Base-by-base conservation (phyloP, 2,888 invertebrate genomes). In the Tanytarsus gracilentus region DNA sequence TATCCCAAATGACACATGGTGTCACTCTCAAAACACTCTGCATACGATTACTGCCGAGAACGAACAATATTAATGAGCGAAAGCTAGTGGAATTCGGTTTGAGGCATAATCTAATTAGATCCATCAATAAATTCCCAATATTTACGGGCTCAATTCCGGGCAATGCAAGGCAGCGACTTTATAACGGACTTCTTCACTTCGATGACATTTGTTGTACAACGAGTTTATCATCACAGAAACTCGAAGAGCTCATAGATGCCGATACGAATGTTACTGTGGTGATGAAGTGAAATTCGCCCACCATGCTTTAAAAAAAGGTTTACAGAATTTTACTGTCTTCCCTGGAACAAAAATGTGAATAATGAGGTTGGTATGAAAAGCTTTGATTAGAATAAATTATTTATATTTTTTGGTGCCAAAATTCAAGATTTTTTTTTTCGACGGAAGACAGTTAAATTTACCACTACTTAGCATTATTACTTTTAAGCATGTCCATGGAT, bases 201-300 rank as follows among this genome's bases (percentile, higher is more conserved):
- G 95, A 96, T 74, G 91, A 94, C 73, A 93, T 96, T 67, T 94
- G 95, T 72, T 90, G 92, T 69, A 80, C 85, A 62, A 86, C 88
- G 8, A 84, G 85, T 14, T 77, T 89, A 44, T 84, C 85, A 61
- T 78, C 85, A 5, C 81, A 82, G 40, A 83, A 86, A 63, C 78
- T 93, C 56, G 89, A 91, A 68, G 85, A 87, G 65, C 82, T 88
- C 63, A 82, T 93, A 16, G 92, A 92, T 67, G 82, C 83, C 62
- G 92, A 93, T 74, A 82, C 88, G 26, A 87, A 86, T 73, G 82
- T 91, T 61, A 79, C 85, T 52, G 78, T 90, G 66, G 81, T 92
- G 63, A 89, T 87, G 84, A 87, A 88, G 74, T 91, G 78, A 70
- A 4, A 16, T 49, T 30, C 8, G 30, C n/a, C n/a, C n/a, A n/a